These are phyloP conservation scores for Actinopyga echinites DNA, from an alignment of 53 echinoderm and acorn worm species.

Conservation along the genomic window DNA sequence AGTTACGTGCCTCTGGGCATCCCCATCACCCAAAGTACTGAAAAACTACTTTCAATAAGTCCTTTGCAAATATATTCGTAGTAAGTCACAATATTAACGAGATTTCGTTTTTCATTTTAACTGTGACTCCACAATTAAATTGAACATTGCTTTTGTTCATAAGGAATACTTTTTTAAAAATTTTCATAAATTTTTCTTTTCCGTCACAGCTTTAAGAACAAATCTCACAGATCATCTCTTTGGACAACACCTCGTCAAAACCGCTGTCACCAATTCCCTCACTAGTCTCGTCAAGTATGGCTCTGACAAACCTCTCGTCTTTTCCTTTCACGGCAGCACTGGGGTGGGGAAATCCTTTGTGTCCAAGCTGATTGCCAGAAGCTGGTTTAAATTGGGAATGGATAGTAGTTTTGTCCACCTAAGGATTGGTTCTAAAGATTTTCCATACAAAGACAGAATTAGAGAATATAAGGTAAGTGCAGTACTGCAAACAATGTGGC, in stretches of 20 bases:
- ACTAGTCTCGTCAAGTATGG: slow-evolving; percentile 47
- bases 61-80: too few relatives aligned
- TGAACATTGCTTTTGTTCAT: too few relatives aligned
- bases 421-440: slow-evolving; percentile 55
- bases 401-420: slow-evolving; percentile 80
- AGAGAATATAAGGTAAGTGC: background rate
- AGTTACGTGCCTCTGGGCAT: too few relatives aligned
- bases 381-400: slow-evolving; percentile 73
- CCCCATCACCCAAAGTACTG: too few relatives aligned
- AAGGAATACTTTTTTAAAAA: too few relatives aligned
- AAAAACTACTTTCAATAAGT: too few relatives aligned
- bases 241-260: slow-evolving; percentile 77
- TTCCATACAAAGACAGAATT: background rate
- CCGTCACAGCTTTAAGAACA: slow-evolving; percentile 52
- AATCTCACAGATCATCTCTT: slow-evolving; percentile 51
- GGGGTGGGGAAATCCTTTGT: slow-evolving; percentile 93
- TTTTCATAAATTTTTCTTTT: background rate
- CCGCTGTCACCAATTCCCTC: slow-evolving; percentile 64
- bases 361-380: slow-evolving; percentile 72
- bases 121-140: too few relatives aligned
- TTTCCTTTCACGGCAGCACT: slow-evolving; percentile 90
- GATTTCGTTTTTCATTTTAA: too few relatives aligned
- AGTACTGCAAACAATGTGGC: too few relatives aligned
- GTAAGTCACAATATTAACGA: too few relatives aligned
- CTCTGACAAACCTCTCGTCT: slow-evolving; percentile 71